These are phyloP conservation scores for Plusia festucae DNA, from an alignment of 2,888 invertebrate species.

Conservation along the genomic window DNA sequence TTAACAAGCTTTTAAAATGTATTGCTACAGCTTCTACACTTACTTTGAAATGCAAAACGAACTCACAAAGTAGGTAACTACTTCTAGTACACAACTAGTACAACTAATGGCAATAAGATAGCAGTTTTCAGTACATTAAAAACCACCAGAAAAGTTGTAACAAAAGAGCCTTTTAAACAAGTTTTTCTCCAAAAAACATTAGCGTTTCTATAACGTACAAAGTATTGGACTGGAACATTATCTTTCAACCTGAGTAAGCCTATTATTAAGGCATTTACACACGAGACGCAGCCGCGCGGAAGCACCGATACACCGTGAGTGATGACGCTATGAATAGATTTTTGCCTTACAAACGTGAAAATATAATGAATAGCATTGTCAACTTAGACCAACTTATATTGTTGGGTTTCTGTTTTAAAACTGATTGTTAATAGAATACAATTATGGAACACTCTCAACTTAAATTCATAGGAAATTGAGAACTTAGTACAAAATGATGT, in stretches of 20 bases:
- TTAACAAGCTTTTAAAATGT: too few relatives aligned
- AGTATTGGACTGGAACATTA: slow-evolving; percentile 45
- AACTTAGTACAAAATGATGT: too few relatives aligned
- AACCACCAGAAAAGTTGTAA: too few relatives aligned
- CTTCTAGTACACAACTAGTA: background rate
- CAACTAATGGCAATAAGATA: background rate
- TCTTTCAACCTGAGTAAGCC: slow-evolving; percentile 69
- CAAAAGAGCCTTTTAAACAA: background rate
- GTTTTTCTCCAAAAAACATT: slow-evolving; percentile 37
- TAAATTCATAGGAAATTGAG: too few relatives aligned
- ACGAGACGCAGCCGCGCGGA: slow-evolving; percentile 59
- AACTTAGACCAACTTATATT: background rate
- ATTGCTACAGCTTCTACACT: too few relatives aligned
- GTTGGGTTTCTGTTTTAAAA: too few relatives aligned
- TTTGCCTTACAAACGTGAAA: slow-evolving; percentile 34
- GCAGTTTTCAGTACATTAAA: background rate
- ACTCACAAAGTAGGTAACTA: too few relatives aligned
- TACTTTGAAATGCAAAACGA: too few relatives aligned
- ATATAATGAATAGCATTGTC: slow-evolving; percentile 9
- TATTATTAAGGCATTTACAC: slow-evolving; percentile 64
- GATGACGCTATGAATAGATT: slow-evolving; percentile 50
- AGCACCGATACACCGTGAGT: slow-evolving; percentile 60
- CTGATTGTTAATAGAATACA: too few relatives aligned
- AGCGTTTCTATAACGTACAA: slow-evolving; percentile 41
- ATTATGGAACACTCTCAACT: too few relatives aligned